Percentiles rank a stretch among this genome's conserved stretches.
These are phyloP conservation scores for Orchestes rusci DNA, from an alignment of 2,888 invertebrate genomes.

Conservation along the genomic window DNA sequence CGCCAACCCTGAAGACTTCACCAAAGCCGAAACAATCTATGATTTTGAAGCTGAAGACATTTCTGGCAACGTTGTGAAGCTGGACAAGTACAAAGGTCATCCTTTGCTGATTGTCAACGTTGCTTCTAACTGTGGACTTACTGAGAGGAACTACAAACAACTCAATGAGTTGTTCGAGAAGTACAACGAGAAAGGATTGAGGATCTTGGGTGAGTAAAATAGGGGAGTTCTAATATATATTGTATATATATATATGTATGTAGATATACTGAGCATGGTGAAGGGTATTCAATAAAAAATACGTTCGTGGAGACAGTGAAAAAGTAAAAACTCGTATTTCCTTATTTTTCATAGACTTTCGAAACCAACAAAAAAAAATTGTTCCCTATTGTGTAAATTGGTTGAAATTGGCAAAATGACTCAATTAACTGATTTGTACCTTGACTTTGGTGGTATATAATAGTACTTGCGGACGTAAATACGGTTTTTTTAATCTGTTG, in stretches of 20 bases:
- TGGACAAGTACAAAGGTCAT: slow-evolving; percentile 74
- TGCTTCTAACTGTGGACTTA: slow-evolving; percentile 79
- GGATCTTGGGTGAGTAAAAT: slow-evolving; percentile 49
- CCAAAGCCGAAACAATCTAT: slow-evolving; percentile 18
- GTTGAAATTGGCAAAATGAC: too few relatives aligned
- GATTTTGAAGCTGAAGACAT: slow-evolving; percentile 18
- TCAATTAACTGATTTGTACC: too few relatives aligned
- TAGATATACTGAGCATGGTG: too few relatives aligned
- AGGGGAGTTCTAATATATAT: neutral
- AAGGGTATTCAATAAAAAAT: too few relatives aligned
- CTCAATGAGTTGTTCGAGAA: slow-evolving; percentile 68
- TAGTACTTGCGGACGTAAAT: too few relatives aligned
- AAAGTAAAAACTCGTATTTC: neutral
- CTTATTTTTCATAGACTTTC: too few relatives aligned
- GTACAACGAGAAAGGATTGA: slow-evolving; percentile 66
- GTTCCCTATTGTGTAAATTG: too few relatives aligned
- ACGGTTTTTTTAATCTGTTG: too few relatives aligned
- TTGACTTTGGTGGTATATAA: too few relatives aligned
- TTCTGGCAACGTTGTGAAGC: slow-evolving; percentile 53
- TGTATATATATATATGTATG: too few relatives aligned
- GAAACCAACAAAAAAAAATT: too few relatives aligned
- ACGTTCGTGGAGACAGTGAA: neutral
- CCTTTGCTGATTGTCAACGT: slow-evolving; percentile 82
- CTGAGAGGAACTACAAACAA: slow-evolving; percentile 76
- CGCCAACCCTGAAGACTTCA: slow-evolving; percentile 15